A percentile compares a stretch with the other conserved stretches of the same genome.
These are phyloP conservation scores for Xylota sylvarum DNA, from an alignment of 2,888 invertebrate species.

Conservation along the genomic window DNA sequence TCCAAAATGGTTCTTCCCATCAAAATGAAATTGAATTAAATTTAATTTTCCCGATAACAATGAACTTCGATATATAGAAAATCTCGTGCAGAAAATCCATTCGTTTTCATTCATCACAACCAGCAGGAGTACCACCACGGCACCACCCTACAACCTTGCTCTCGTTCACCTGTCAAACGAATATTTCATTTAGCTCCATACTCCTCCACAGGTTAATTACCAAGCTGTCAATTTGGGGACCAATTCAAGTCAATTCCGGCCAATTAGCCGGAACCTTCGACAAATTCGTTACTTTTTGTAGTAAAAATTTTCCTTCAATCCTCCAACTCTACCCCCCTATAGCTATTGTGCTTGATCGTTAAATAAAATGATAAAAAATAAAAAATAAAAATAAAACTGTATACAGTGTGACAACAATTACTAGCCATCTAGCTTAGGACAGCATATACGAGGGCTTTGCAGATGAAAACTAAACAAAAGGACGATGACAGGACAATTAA, in stretches of 20 bases:
- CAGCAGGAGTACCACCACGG: not conserved
- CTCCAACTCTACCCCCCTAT: not conserved
- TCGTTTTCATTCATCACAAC: not conserved
- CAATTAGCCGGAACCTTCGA: conserved; percentile 46
- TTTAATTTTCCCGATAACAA: conserved; percentile 50
- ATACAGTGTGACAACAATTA: conserved; percentile 51
- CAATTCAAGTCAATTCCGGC: conserved; percentile 58
- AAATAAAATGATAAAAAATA: conserved; percentile 19
- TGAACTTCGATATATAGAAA: conserved; percentile 19
- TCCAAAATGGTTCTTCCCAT: conserved; percentile 14
- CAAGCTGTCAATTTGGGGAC: conserved; percentile 53
- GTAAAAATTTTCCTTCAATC: not conserved
- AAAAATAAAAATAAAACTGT: not conserved
- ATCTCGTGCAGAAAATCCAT: conserved; percentile 15
- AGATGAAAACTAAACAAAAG: conserved; percentile 56
- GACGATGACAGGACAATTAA: conserved; percentile 67
- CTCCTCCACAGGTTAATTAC: conserved; percentile 33
- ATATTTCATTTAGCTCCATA: conserved; percentile 21
- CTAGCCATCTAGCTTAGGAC: conserved; percentile 12
- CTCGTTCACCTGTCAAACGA: conserved; percentile 13
- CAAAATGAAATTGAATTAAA: conserved; percentile 50
- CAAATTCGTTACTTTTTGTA: conserved; percentile 21
- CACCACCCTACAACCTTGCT: not conserved
- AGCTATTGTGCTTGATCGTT: conserved; percentile 6
- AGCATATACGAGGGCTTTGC: conserved; percentile 36